Conservation (phyloP, 2,113 vertebrate species). For the Forbesichthys papilliferus region DNA sequence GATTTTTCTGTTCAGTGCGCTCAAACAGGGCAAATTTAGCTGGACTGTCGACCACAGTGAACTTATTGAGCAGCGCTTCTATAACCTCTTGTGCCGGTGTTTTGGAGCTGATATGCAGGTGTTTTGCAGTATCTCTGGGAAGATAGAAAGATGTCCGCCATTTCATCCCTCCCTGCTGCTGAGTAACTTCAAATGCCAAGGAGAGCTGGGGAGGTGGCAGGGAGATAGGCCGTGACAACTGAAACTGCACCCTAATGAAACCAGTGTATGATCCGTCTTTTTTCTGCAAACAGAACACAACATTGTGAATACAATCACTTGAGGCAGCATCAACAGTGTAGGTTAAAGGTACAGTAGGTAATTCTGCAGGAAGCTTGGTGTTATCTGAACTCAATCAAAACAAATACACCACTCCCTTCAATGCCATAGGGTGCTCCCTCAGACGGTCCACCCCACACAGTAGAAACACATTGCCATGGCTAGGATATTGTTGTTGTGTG, state of each 20-base stretch:
- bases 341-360: too few species aligned
- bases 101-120: constrained; percentile 89
- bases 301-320: background rate
- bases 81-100: constrained; percentile 91
- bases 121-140: constrained; percentile 90
- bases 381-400: background rate
- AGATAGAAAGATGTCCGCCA: constrained; percentile 95
- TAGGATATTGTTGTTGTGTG: too few species aligned
- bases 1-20: constrained; percentile 84
- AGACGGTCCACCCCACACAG: too few species aligned
- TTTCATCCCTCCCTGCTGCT: constrained; percentile 66
- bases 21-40: constrained; percentile 95
- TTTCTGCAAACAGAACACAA: constrained; percentile 74
- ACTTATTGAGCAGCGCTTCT: constrained; percentile 92
- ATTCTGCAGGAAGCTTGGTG: too few species aligned
- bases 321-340: constrained; percentile 2
- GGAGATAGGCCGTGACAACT: constrained; percentile 87
- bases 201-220: constrained; percentile 80
- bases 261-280: constrained; percentile 93
- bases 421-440: too few species aligned
- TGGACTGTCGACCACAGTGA: constrained; percentile 92
- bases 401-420: background rate
- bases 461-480: too few species aligned
- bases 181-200: constrained; percentile 62
- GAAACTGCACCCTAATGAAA: constrained; percentile 96